Base-by-base conservation (phyloP, 2,113 vertebrate genomes). In the Micronisus gabar region DNA sequence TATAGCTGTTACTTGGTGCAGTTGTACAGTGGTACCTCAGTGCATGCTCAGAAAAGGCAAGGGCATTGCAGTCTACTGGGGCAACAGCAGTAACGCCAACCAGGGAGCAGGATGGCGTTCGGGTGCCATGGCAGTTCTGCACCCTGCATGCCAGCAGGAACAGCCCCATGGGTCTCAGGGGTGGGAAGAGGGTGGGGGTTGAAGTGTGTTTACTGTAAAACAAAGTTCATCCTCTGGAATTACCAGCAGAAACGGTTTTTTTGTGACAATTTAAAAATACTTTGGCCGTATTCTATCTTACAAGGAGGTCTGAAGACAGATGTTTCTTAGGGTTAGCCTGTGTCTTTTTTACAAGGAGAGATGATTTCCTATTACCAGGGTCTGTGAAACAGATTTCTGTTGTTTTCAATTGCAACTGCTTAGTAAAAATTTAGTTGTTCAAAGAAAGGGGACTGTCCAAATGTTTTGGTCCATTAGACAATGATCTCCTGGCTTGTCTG, bases 11-110 rank as follows among this genome's bases (percentile, higher is more conserved):
- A 10, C 29, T 19, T 1, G 7, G 20, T 8, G 11, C 8, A 3
- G 26, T 4, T 30, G 43, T 6, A 4, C 55, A 22, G 23, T 4
- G 29, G 30, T 48, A 15, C 63, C 56, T 43, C 5, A 1, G 19
- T 4, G 5, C 1, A 2, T 14, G 8, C 21, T 32, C 4, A 3
- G 48, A 10, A 48, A 19, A 15, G 5, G 27, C 11, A 4, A 7
- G 50, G 53, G 5, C 2, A 1, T 11, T 0, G 1, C 30, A 2
- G 13, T 5, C 43, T 30, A 2, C 36, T 1, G 3, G 9, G 8
- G 30, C 40, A 6, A 4, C 12, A 6, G 15, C 27, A 8, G n/a
- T 13, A 3, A 7, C 63, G 23, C 40, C 14, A 13, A 13, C 6
- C 6, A 2, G 66, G 58, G 34, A 11, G 50, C 50, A 30, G 81